Base-by-base conservation (phyloP, 2,888 invertebrate species). In the Stenichneumon culpator region DNA sequence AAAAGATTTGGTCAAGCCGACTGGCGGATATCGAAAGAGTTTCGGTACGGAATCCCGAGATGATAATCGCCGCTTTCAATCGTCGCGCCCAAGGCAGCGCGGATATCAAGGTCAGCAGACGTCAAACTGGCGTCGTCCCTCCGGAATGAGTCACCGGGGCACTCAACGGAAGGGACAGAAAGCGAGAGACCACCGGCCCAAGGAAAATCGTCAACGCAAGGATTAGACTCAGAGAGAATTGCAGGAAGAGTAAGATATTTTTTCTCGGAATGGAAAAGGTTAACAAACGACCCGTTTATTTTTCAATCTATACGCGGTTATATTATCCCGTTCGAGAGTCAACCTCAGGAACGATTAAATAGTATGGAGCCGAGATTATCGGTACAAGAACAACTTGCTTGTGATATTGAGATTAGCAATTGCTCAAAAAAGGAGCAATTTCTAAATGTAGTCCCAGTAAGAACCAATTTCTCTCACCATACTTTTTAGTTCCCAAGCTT, bases 141-240 rank as follows among this genome's bases (percentile, higher is more conserved):
- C 83, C 79, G 74, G 73, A 50, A 67, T 54, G 81, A 78, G 79
- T 81, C 67, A 78, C 73, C 77, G 81, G 68, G 81, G 84, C 63
- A 84, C 81, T 84, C 81, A 81, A 52, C 47, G 78, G 81, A 77
- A 84, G 79, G 74, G 75, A 82, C 75, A 74, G 79, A 85, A 75
- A 75, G 22, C 82, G 82, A 75, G 47, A 79, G 79, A 85, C 70
- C 65, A 22, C 72, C 65, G 70, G 39, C 25, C n/a, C 82, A 82
- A 82, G 67, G 67, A 82, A 25, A 75, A 79, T 44, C 75, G 65
- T 65, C 73, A 44, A 25, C 65, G 60, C 54, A 82, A 79, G 67
- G 68, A 77, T 2, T 79, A 82, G 77, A 82, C 63, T 28, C 77
- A 39, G 80, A 73, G 19, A 77, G 86, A 80, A 78, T 80, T 36